phyloP scores from a whole-genome alignment of 2,797 vertebrate genomes.

The Micrastur ruficollis region DNA sequence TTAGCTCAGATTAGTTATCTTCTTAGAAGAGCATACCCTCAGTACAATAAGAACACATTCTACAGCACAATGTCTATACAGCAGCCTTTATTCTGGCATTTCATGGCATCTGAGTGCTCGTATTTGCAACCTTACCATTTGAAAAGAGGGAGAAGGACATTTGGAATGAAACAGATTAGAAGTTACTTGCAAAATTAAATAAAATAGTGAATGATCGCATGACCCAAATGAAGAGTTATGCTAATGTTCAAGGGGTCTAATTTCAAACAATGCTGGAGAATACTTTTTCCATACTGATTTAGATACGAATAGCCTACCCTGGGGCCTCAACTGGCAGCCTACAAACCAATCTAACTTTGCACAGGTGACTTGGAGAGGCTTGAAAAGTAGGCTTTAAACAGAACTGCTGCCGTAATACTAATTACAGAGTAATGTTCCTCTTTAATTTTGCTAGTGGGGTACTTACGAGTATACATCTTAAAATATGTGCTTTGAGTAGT shows the following conservation, averaged over 20 bases:
- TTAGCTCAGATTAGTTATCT: not conserved
- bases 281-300: not conserved
- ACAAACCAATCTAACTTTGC: not conserved
- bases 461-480: not conserved
- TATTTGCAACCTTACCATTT: not conserved
- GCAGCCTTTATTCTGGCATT: not conserved
- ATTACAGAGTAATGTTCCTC: not conserved
- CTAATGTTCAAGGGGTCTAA: not conserved
- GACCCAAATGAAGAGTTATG: not conserved
- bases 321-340: not conserved
- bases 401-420: not conserved
- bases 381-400: not conserved
- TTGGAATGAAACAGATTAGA: not conserved
- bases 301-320: not conserved
- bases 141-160: not conserved
- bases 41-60: not conserved
- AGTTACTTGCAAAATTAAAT: not conserved
- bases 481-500: not conserved
- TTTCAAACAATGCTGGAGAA: not conserved
- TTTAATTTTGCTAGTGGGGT: not conserved
- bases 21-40: not conserved
- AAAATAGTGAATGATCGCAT: not conserved
- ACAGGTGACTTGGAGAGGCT: not conserved
- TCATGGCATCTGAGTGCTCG: not conserved
- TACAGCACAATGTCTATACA: accelerated